Conservation (phyloP, 1,140 invertebrate species). For the Luehdorfia chinensis region DNA sequence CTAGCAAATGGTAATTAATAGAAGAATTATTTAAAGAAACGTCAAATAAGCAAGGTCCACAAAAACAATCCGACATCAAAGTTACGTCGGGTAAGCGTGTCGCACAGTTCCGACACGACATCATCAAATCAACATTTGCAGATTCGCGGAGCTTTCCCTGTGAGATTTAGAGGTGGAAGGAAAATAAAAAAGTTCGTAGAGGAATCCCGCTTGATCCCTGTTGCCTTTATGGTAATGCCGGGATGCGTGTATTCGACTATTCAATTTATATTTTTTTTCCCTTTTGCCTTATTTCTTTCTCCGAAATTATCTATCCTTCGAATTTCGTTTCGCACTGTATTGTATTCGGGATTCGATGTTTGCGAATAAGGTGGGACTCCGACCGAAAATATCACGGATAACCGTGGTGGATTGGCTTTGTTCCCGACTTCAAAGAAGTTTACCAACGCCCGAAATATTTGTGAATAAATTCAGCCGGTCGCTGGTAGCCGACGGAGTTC, state of each 20-base stretch:
- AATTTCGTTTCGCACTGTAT: constrained; percentile 75
- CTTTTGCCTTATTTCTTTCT: constrained; percentile 71
- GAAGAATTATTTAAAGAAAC: too few relatives aligned
- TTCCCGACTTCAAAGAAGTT: constrained; percentile 74
- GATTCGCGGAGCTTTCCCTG: constrained; percentile 73
- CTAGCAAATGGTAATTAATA: too few relatives aligned
- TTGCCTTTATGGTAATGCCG: constrained; percentile 76
- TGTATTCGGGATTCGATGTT: constrained; percentile 71
- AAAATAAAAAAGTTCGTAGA: constrained; percentile 77
- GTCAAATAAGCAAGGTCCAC: too few relatives aligned
- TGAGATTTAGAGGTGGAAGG: constrained; percentile 75
- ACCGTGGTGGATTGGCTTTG: constrained; percentile 72
- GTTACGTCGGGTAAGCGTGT: constrained; percentile 8
- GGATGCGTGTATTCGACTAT: constrained; percentile 77
- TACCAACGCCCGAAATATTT: constrained; percentile 57
- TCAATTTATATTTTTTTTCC: constrained; percentile 76
- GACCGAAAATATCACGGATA: constrained; percentile 71
- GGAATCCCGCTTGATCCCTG: constrained; percentile 74
- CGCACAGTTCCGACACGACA: constrained; percentile 50
- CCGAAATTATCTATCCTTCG: constrained; percentile 75
- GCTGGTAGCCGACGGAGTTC: constrained; percentile 21
- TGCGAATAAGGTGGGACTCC: constrained; percentile 72
- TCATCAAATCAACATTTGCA: constrained; percentile 77
- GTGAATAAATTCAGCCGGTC: constrained; percentile 52
- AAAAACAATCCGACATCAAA: constrained; percentile 2